Percentiles rank a stretch among this genome's conserved stretches.
These are phyloP conservation scores for Palythoa grandis DNA, from an alignment of 92 coral and sea anemone genomes.

Conservation along the genomic window DNA sequence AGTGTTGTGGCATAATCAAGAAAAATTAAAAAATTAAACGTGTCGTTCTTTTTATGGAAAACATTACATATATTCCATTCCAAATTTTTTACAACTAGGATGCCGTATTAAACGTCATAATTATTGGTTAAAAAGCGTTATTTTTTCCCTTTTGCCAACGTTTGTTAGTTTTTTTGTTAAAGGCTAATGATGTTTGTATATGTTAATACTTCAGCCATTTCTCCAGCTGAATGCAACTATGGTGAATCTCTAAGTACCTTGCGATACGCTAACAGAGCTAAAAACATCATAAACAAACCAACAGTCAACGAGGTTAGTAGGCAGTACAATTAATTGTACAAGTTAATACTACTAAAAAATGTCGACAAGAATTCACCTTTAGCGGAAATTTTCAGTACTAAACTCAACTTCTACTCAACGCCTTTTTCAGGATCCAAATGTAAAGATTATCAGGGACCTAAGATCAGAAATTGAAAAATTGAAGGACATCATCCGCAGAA, in stretches of 20 bases:
- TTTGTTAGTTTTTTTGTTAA: neutral
- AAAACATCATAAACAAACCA: conserved; percentile 91
- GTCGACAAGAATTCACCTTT: neutral
- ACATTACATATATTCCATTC: no score
- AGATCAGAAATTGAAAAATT: conserved; percentile 83
- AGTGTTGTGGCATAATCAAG: no score
- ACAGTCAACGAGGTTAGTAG: conserved; percentile 89
- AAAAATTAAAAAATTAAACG: no score
- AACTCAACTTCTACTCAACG: no score
- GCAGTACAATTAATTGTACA: no score
- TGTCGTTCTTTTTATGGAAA: no score
- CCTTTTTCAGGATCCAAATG: conserved; percentile 80
- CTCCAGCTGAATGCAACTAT: conserved; percentile 94
- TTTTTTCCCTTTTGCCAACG: neutral
- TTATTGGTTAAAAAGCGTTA: no score
- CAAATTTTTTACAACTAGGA: no score
- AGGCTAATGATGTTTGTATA: neutral
- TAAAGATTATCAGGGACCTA: conserved; percentile 78
- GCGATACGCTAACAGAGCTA: conserved; percentile 96
- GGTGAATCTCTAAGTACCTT: conserved; percentile 96
- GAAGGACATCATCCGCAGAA: conserved; percentile 60
- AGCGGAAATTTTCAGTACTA: neutral
- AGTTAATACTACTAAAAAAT: no score
- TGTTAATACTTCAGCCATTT: conserved; percentile 68
- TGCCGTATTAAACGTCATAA: no score